Base-by-base conservation (phyloP, 2,797 vertebrate genomes). In the Pogonophryne albipinna region DNA sequence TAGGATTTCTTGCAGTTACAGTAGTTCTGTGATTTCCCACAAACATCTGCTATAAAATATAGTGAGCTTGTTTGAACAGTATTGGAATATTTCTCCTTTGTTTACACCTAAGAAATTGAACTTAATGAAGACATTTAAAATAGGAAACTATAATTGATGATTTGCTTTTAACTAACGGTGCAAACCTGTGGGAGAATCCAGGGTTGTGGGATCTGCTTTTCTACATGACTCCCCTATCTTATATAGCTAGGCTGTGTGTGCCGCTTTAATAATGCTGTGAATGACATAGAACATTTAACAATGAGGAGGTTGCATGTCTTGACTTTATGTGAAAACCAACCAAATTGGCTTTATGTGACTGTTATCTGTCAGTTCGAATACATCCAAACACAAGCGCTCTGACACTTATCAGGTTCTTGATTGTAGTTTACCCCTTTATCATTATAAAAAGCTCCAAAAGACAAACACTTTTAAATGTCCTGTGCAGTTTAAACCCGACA, bases 401-500 rank as follows among this genome's bases (percentile, higher is more conserved):
- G 11, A 38, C 34, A 38, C 34, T 7, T 7, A 38, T 8, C 27
- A 58, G 8, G 4, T 50, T 71, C 41, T 61, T 56, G n/a, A 62
- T 53, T 34, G 2, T 23, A 38, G 7, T 19, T 6, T 15, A n/a
- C 15, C 45, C 31, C 2, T 49, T 12, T 45, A 45, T 46, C 8
- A 27, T 60, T 53, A 76, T 0, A 79, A 66, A 15, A 41, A 59
- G 15, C 51, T 61, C 8, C 0, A 6, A 73, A 23, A 51, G 6
- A 52, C 34, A 20, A 20, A n/a, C 55, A 46, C 12, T 12, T 51
- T 11, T 16, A 71, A 64, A 77, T 15, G 51, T 41, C 19, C 58
- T 47, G 10, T 55, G 42, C 52, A 19, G 27, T 46, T 73, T 58
- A 53, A 76, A 59, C 50, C 14, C 52, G 20, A 42, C 27, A 62